Percentiles rank a stretch among this genome's conserved stretches.
phyloP scores from a whole-genome alignment of 30 jellyfish, hydroid and myxozoan species.

The Rhopilema esculentum region DNA sequence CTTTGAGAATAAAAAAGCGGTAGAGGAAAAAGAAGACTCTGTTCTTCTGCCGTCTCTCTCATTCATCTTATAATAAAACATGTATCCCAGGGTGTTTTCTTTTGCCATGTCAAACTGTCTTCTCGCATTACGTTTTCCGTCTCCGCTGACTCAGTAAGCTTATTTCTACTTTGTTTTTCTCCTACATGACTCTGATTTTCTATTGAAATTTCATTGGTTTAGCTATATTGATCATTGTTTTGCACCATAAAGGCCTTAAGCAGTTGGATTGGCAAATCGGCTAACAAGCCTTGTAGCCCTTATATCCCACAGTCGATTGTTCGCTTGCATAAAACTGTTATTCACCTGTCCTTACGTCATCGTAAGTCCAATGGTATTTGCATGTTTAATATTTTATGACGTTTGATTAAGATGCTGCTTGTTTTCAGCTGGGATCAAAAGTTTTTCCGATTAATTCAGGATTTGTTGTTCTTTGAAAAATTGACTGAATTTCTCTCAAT shows the following conservation, averaged over 20 bases:
- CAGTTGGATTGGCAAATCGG: neutral
- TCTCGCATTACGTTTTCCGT: neutral
- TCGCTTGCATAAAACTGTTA: conserved; percentile 7
- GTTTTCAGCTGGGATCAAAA: neutral
- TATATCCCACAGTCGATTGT: neutral
- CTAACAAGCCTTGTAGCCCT: neutral
- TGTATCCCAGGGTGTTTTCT: neutral
- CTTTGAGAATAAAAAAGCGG: too few relatives aligned
- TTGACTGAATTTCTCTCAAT: neutral
- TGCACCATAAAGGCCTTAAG: neutral
- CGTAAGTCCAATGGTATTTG: neutral
- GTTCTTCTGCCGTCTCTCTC: neutral
- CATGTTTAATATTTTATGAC: neutral
- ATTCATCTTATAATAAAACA: neutral
- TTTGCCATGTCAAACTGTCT: neutral
- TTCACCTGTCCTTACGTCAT: conserved; percentile 44
- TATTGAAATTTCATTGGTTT: neutral
- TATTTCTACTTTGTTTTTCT: neutral
- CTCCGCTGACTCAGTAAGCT: neutral
- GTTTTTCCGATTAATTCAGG: neutral
- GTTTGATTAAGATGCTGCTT: neutral
- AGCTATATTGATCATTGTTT: neutral
- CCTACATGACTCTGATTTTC: neutral
- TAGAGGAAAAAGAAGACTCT: neutral
- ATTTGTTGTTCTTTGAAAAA: neutral